Conservation (phyloP, 2,888 invertebrate species). For the Drosophila atroscutellata region DNA sequence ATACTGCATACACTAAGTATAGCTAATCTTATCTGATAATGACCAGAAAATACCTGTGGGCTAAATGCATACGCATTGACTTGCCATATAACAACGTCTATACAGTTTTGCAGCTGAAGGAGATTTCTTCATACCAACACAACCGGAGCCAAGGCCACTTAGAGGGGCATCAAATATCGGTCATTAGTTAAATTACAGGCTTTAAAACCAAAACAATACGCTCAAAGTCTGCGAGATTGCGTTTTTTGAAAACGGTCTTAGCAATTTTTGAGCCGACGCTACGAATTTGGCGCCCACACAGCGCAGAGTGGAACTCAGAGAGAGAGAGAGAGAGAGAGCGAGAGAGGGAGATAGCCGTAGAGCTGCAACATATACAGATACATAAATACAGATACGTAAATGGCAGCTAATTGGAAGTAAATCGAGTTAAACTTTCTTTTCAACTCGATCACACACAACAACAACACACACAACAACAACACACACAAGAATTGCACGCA, state of each 20-base stretch:
- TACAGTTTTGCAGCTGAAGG: conserved; percentile 9
- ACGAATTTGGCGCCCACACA: conserved; percentile 73
- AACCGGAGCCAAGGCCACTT: conserved; percentile 53
- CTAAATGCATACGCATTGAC: conserved; percentile 1
- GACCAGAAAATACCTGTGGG: conserved; percentile 30
- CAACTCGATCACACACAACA: conserved; percentile 26
- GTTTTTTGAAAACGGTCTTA: conserved; percentile 33
- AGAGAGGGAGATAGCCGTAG: background rate
- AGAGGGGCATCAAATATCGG: conserved; percentile 64
- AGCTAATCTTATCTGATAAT: conserved; percentile 49
- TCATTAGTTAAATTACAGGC: conserved; percentile 74
- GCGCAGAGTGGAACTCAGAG: conserved; percentile 8
- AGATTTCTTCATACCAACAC: conserved; percentile 20
- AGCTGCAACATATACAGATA: conserved; percentile 12
- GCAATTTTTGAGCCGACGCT: conserved; percentile 60
- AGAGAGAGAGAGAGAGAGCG: background rate
- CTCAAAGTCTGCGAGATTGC: conserved; percentile 5
- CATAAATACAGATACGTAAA: conserved; percentile 37
- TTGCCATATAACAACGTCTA: conserved; percentile 30
- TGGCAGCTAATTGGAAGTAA: conserved; percentile 78
- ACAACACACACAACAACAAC: too few relatives aligned
- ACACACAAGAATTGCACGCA: conserved; percentile 65
- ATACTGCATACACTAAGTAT: conserved; percentile 15
- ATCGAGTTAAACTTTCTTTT: conserved; percentile 76
- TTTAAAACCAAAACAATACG: conserved; percentile 17